A percentile compares a stretch with the other conserved stretches of the same genome.
Conservation (phyloP, 2,113 vertebrate species). For the Himantopus leucocephalus region DNA sequence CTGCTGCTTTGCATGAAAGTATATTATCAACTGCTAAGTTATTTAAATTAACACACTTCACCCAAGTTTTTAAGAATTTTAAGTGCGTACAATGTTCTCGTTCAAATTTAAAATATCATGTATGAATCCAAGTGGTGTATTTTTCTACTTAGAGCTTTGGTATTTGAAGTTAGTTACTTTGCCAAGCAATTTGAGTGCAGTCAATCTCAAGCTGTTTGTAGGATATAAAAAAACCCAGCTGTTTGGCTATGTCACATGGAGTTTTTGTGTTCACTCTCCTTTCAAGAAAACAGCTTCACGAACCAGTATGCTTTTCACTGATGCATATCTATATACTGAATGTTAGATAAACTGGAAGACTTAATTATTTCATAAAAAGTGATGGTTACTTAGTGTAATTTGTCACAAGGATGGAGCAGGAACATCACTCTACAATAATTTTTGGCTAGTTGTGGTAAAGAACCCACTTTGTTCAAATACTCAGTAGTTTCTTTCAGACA, state of each 20-base stretch:
- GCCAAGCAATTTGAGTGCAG: slow-evolving; percentile 63
- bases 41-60: background rate
- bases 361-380: background rate
- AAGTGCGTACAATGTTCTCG: background rate
- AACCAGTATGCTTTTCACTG: background rate
- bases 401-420: background rate
- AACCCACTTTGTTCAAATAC: background rate
- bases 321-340: background rate
- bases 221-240: slow-evolving; percentile 58
- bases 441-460: background rate
- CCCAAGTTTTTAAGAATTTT: background rate
- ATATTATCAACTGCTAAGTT: background rate
- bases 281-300: slow-evolving; percentile 30
- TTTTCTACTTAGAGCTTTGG: slow-evolving; percentile 58
- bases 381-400: background rate
- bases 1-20: background rate
- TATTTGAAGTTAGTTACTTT: slow-evolving; percentile 52
- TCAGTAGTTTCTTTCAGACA: background rate
- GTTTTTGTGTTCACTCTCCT: background rate
- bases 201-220: slow-evolving; percentile 58
- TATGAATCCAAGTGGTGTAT: background rate
- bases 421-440: background rate
- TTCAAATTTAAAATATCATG: slow-evolving; percentile 35
- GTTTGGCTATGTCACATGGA: slow-evolving; percentile 33
- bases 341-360: background rate